These are phyloP conservation scores for Drosophila kanekoi DNA, from an alignment of 2,888 invertebrate genomes.

Conservation along the genomic window DNA sequence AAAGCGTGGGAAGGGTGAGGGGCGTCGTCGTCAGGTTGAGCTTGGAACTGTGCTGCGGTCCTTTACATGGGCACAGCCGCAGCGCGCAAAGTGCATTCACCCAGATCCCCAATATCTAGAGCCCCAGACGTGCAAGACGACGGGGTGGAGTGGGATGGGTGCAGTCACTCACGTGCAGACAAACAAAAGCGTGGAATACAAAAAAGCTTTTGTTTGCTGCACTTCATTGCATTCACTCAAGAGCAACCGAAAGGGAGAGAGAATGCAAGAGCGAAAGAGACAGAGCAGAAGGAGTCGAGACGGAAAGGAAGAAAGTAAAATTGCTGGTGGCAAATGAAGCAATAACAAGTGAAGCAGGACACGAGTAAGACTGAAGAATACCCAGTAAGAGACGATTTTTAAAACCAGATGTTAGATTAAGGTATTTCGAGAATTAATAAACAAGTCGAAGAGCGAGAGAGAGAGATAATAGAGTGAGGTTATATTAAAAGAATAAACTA, in stretches of 20 bases:
- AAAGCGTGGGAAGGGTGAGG: neutral
- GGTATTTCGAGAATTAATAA: too few species aligned
- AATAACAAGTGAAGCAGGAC: constrained; percentile 22
- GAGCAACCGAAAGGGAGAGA: constrained; percentile 19
- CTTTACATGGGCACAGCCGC: constrained; percentile 59
- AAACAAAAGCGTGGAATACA: constrained; percentile 66
- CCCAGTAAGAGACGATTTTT: constrained; percentile 3
- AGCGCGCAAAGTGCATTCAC: constrained; percentile 69
- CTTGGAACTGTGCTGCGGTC: constrained; percentile 37
- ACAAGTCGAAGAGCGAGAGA: too few species aligned
- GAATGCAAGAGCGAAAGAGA: neutral
- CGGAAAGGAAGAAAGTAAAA: constrained; percentile 19
- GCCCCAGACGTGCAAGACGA: neutral
- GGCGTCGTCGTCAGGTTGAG: constrained; percentile 31
- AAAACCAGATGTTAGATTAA: too few species aligned
- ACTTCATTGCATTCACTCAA: constrained; percentile 70
- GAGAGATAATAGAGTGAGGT: too few species aligned
- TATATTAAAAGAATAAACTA: too few species aligned
- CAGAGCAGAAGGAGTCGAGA: constrained; percentile 1
- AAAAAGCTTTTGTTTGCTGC: constrained; percentile 67
- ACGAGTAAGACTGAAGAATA: constrained; percentile 19
- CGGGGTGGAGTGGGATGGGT: neutral
- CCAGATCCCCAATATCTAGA: constrained; percentile 43
- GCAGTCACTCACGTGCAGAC: constrained; percentile 64
- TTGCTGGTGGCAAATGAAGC: constrained; percentile 34